Evolutionary conservation across 1,140 invertebrate genomes (phyloP), one percentile per base, ranked within the genome.

Genomic region (Drosophila hydei): DNA sequence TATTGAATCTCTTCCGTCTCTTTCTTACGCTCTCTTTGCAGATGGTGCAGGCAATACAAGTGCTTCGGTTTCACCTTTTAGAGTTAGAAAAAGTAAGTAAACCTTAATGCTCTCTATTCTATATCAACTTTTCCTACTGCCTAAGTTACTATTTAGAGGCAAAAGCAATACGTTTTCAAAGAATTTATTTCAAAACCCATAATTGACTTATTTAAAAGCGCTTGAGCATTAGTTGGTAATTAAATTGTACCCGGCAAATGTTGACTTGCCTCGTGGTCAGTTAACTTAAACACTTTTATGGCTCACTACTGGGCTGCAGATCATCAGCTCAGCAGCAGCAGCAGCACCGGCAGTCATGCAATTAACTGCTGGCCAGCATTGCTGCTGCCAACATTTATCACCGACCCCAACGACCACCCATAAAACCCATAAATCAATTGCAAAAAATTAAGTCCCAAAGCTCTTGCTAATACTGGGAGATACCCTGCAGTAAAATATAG

Each of bases 31-130:
- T 94, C 93, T 93, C 91, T 90, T 96, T 97, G 79, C 96, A 99
- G 98, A 99, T 99, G 99, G 98, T 99, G 92, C 99, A 99, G 95
- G 98, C 99, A 92, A 99, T 99, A 94, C 99, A 99, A 96, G 99
- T 99, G 90, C 95, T 99, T 93, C 96, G 99, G 94, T 99, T 99
- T 97, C 99, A 99, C 95, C 96, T 99, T 92, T 95, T 99, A 94
- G 99, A 99, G 95, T 96, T 99, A 94, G 99, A 99, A 98, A 99
- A 99, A 97, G 99, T 99, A 94, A 97, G 96, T 94, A 91, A 50
- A 50, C 27, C 18, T 40, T 40, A 5, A 30, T 12, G 9, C 21
- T 11, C 7, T 42, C 16, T 42, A 40, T 9, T 40, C 8, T 21
- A 21, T 21, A 19, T 3, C 1, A 3, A 43, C 4, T n/a, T n/a